These are phyloP conservation scores for Oceanites oceanicus DNA, from an alignment of 2,113 vertebrate genomes.

Conservation along the genomic window DNA sequence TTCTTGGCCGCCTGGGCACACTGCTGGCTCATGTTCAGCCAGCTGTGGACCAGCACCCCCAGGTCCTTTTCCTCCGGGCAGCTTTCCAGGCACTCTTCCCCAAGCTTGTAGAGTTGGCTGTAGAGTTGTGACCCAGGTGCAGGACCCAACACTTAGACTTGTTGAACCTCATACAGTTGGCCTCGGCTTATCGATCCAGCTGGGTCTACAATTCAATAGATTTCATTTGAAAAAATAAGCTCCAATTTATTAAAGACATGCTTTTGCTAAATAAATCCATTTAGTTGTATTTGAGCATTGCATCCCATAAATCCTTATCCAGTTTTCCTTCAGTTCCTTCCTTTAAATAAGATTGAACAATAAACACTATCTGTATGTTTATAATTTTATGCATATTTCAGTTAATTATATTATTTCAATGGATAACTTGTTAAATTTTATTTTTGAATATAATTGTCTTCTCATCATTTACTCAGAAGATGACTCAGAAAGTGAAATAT, in stretches of 20 bases:
- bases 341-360: not conserved
- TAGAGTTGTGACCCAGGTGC: no score
- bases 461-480: not conserved
- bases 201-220: not conserved
- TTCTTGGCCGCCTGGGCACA: no score
- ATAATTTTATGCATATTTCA: not conserved
- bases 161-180: no score
- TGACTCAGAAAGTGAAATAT: not conserved
- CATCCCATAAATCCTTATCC: not conserved
- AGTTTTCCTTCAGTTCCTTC: not conserved
- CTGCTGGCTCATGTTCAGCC: no score
- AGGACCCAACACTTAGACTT: no score
- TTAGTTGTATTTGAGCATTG: not conserved
- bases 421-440: not conserved
- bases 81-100: no score
- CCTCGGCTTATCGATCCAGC: no score
- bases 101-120: no score
- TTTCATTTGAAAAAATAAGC: not conserved
- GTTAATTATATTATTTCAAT: not conserved
- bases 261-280: not conserved
- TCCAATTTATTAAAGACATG: not conserved
- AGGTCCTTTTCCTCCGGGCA: no score
- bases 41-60: no score
- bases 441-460: not conserved
- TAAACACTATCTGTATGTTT: not conserved